Percentiles rank a stretch among this genome's conserved stretches.
phyloP scores from a whole-genome alignment of 1,140 invertebrate species.

The Nephila pilipes region DNA sequence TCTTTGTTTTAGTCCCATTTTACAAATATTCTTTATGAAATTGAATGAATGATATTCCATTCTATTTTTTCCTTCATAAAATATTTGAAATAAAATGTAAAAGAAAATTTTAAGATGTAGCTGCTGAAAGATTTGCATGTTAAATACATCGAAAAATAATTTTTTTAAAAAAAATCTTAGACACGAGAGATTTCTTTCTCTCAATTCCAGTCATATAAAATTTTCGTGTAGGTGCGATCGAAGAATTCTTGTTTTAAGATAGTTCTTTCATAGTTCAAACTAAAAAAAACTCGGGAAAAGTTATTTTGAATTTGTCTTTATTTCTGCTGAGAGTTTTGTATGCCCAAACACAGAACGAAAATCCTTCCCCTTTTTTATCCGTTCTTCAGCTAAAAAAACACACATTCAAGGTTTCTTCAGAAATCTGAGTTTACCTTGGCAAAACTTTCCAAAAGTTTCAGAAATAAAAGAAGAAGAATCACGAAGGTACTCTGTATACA shows the following conservation, averaged over 20 bases:
- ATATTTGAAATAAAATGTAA: too few relatives aligned
- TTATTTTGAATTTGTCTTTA: not conserved
- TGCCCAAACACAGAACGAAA: not conserved
- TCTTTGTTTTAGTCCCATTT: too few relatives aligned
- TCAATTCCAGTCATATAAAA: too few relatives aligned
- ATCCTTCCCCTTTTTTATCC: not conserved
- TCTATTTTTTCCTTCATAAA: too few relatives aligned
- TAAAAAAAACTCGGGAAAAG: not conserved
- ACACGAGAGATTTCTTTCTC: too few relatives aligned
- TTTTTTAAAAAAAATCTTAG: too few relatives aligned
- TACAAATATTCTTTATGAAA: too few relatives aligned
- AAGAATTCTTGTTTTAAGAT: not conserved
- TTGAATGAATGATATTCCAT: too few relatives aligned
- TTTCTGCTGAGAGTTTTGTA: not conserved
- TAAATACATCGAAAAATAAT: too few relatives aligned
- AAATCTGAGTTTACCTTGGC: not conserved
- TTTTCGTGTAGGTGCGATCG: not conserved
- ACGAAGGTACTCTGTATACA: not conserved
- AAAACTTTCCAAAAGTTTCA: not conserved
- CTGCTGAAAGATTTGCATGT: too few relatives aligned
- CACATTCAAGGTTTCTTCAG: not conserved
- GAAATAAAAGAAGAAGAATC: not conserved
- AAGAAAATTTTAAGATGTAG: too few relatives aligned
- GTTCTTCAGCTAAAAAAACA: not conserved
- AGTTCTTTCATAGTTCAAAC: not conserved